phyloP scores from a whole-genome alignment of 2,888 invertebrate genomes.

The Linyphia triangularis region DNA sequence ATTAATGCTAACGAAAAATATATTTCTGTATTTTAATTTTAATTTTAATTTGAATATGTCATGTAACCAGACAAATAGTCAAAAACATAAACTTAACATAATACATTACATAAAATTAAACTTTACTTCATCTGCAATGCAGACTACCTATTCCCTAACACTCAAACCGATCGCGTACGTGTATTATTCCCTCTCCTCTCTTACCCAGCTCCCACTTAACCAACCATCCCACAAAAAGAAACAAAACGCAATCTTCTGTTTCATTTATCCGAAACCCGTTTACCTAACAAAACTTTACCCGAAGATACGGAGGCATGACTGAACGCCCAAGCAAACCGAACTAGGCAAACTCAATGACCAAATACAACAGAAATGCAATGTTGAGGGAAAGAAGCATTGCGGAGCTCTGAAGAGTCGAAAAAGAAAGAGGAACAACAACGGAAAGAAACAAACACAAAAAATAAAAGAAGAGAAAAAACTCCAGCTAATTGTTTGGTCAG shows the following conservation, averaged over 20 bases:
- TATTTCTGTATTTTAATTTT: no score
- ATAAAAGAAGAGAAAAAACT: slow-evolving; percentile 12
- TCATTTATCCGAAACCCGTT: slow-evolving; percentile 12
- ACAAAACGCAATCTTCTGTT: background rate
- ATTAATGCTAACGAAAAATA: no score
- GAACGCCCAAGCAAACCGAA: slow-evolving; percentile 49
- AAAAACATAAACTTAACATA: no score
- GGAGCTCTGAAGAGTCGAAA: background rate
- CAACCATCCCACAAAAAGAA: background rate
- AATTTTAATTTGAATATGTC: no score
- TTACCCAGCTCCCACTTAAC: background rate
- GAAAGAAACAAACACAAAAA: background rate
- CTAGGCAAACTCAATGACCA: slow-evolving; percentile 42
- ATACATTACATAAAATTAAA: no score
- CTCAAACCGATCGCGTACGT: background rate
- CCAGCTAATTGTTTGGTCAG: slow-evolving; percentile 71
- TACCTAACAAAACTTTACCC: slow-evolving; percentile 15
- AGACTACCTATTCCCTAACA: background rate
- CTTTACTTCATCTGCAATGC: background rate
- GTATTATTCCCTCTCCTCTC: background rate
- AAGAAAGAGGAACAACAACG: slow-evolving; percentile 26
- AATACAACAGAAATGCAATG: slow-evolving; percentile 28
- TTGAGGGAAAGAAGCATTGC: slow-evolving; percentile 8
- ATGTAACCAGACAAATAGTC: no score
- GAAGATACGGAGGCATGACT: background rate